A percentile compares a stretch with the other conserved stretches of the same genome.
phyloP scores from a whole-genome alignment of 2,888 invertebrate genomes.

The Geophilus truncorum region DNA sequence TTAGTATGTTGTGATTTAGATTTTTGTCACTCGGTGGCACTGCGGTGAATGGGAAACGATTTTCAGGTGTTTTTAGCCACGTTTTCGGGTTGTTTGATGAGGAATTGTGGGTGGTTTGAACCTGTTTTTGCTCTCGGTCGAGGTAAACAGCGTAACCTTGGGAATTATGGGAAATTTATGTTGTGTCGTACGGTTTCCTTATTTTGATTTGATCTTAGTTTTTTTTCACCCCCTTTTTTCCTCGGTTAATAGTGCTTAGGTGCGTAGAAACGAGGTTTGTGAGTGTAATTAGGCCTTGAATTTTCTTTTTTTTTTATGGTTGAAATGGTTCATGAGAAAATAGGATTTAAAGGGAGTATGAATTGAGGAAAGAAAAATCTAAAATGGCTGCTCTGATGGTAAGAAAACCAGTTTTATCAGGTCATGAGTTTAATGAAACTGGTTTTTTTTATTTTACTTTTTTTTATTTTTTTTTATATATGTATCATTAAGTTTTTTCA shows the following conservation, averaged over 20 bases:
- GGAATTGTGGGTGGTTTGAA: not conserved
- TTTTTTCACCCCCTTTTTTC: no score
- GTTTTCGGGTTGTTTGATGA: no score
- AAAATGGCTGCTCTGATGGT: not conserved
- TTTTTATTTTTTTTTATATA: not conserved
- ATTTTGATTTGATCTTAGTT: no score
- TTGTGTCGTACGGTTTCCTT: no score
- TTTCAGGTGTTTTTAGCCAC: no score
- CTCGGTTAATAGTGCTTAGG: no score
- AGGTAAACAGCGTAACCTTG: not conserved
- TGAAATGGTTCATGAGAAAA: not conserved
- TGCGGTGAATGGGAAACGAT: no score
- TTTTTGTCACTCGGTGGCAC: no score
- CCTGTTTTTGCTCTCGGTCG: not conserved
- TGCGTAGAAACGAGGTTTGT: not conserved
- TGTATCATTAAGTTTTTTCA: not conserved
- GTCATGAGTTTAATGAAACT: conserved; percentile 16
- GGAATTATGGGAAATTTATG: not conserved
- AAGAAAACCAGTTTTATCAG: conserved; percentile 9
- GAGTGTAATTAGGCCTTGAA: not conserved
- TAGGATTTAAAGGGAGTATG: not conserved
- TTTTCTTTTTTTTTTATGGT: not conserved
- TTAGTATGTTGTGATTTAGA: no score
- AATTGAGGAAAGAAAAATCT: not conserved
- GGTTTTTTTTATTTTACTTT: not conserved